These are phyloP conservation scores for Stenodema calcarata DNA, from an alignment of 2,888 invertebrate species.

Conservation along the genomic window DNA sequence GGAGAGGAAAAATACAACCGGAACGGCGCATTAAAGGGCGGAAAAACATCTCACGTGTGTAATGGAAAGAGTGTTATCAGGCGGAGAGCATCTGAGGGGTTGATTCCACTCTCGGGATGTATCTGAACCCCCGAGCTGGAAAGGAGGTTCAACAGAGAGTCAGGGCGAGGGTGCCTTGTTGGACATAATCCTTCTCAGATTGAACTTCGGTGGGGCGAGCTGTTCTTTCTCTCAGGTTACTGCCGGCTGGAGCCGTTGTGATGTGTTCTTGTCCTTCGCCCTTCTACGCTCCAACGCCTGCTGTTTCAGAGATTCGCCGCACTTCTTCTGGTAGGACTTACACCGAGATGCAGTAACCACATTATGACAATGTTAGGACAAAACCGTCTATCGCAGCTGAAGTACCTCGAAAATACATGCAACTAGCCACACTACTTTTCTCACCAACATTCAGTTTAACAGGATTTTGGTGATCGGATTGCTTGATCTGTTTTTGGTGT, in stretches of 20 bases:
- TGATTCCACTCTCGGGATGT: neutral
- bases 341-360: no score
- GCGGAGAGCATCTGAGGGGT: neutral
- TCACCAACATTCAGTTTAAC: no score
- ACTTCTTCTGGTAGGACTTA: no score
- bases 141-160: neutral
- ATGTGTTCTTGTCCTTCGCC: neutral
- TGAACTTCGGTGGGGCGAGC: neutral
- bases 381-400: no score
- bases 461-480: no score
- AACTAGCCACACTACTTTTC: no score
- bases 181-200: conserved; percentile 25
- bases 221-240: neutral
- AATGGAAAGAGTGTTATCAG: neutral
- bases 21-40: neutral
- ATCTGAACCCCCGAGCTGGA: neutral
- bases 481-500: no score
- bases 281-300: neutral
- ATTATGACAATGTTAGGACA: no score
- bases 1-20: neutral
- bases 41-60: neutral
- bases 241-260: neutral
- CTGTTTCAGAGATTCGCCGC: neutral
- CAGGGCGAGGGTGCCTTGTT: neutral
- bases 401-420: no score